Evolutionary conservation across 2,113 vertebrate genomes (phyloP).

Genomic region (Nyctereutes procyonoides): DNA sequence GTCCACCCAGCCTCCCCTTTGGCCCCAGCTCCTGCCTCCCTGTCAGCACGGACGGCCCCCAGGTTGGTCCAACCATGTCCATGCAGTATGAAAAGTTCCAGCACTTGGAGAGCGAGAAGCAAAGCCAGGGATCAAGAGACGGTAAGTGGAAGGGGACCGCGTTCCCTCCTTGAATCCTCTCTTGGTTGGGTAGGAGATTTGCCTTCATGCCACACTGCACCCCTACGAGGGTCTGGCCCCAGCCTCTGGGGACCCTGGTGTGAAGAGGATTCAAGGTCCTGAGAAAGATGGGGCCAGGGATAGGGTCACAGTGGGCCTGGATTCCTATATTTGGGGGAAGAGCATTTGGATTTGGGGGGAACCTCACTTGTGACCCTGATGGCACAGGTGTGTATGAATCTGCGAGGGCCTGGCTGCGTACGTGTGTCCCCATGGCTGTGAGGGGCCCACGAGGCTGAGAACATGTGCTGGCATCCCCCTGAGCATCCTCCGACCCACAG

Average conservation of each 20-base stretch:
- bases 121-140: not conserved
- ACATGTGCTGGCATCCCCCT: not conserved
- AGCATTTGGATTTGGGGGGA: not conserved
- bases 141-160: not conserved
- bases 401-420: not conserved
- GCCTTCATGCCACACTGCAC: rapidly evolving
- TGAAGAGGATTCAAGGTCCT: not conserved
- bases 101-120: conserved; percentile 6
- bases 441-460: not conserved
- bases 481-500: rapidly evolving
- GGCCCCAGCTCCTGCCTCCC: rapidly evolving
- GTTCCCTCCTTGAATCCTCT: no score
- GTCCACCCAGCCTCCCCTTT: not conserved
- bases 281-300: not conserved
- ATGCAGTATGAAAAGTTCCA: conserved; percentile 55
- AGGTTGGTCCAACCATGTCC: not conserved
- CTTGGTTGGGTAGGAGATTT: not conserved
- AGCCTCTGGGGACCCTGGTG: not conserved
- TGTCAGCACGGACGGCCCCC: not conserved
- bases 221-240: not conserved
- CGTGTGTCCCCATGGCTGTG: rapidly evolving
- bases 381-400: not conserved
- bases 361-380: not conserved
- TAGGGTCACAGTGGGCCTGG: not conserved
- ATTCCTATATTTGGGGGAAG: not conserved